A percentile compares a stretch with the other conserved stretches of the same genome.
phyloP scores from a whole-genome alignment of 1,140 invertebrate species.

The Elysia chlorotica region DNA sequence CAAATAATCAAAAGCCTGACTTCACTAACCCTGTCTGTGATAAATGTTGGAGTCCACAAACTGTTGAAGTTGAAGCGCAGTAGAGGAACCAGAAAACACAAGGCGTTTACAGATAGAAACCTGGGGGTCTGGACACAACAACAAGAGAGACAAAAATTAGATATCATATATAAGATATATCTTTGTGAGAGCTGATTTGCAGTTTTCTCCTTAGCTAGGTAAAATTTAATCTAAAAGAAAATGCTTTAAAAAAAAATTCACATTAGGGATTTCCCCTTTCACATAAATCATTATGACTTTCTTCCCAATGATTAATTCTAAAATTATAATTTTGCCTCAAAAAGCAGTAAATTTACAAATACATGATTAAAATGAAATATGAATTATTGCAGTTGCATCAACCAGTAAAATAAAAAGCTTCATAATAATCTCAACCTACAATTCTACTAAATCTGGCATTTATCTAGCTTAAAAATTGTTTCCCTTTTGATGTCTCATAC shows the following conservation, averaged over 20 bases:
- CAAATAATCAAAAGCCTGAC: neutral
- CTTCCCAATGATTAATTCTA: too few species aligned
- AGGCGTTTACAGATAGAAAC: conserved; percentile 51
- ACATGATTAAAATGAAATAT: neutral
- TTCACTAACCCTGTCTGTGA: conserved; percentile 56
- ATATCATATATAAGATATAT: too few species aligned
- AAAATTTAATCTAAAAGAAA: neutral
- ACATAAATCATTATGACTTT: neutral
- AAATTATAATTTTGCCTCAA: too few species aligned
- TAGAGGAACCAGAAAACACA: conserved; percentile 59
- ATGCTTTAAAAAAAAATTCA: neutral
- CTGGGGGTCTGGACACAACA: conserved; percentile 46
- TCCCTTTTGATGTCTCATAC: neutral
- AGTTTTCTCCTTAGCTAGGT: too few species aligned
- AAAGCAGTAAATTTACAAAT: too few species aligned
- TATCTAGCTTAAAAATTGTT: too few species aligned
- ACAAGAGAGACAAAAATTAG: too few species aligned
- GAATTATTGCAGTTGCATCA: neutral
- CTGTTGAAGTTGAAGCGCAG: conserved; percentile 56
- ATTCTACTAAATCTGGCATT: too few species aligned
- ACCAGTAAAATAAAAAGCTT: neutral
- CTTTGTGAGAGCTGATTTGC: too few species aligned
- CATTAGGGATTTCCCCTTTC: neutral
- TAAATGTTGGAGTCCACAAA: conserved; percentile 61
- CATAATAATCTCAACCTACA: neutral